A percentile compares a stretch with the other conserved stretches of the same genome.
Evolutionary conservation across 2,797 vertebrate genomes (phyloP).

Genomic region (Ambastaia sidthimunki): DNA sequence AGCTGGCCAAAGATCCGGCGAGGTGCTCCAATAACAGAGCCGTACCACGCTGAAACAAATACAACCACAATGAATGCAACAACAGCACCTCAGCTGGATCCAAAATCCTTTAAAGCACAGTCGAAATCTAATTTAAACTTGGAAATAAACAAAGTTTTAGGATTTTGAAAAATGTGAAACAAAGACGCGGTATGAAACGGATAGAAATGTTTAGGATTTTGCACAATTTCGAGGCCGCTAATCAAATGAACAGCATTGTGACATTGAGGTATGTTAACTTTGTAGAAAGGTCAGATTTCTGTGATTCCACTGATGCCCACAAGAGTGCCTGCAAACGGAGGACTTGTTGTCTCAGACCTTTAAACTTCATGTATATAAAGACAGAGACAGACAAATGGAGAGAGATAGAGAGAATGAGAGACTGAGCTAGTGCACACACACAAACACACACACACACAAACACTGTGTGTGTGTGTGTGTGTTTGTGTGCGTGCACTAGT

Average conservation of each 20-base stretch:
- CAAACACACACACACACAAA: too few species aligned
- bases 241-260: background rate
- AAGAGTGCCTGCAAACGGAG: background rate
- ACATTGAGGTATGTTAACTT: background rate
- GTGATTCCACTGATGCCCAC: too few species aligned
- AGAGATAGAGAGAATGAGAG: background rate
- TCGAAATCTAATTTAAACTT: background rate
- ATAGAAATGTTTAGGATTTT: background rate
- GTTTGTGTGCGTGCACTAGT: too few species aligned
- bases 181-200: background rate
- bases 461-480: too few species aligned
- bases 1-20: constrained; percentile 89
- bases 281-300: background rate
- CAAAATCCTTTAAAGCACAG: background rate
- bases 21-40: constrained; percentile 93
- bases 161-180: background rate
- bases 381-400: too few species aligned
- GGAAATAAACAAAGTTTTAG: background rate
- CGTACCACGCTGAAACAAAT: constrained; percentile 84
- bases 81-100: background rate
- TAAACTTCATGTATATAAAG: background rate
- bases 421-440: background rate
- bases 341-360: background rate
- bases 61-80: constrained; percentile 15
- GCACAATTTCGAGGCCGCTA: background rate